Evolutionary conservation across 2,888 invertebrate species (phyloP).

Genomic region (Brachyopa scutellaris): DNA sequence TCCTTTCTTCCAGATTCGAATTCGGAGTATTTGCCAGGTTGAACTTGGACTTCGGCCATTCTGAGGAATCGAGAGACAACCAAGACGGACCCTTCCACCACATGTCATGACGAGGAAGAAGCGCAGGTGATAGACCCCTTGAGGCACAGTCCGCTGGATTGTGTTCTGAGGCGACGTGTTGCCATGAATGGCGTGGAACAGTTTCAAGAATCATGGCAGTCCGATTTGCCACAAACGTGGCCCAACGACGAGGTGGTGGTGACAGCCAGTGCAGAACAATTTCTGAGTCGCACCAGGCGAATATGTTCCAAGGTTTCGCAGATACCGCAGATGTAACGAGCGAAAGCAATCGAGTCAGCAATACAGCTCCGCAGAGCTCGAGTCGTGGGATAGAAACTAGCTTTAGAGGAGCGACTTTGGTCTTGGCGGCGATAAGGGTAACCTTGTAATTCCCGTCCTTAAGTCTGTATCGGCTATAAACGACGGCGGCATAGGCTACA

Average conservation of each 20-base stretch:
- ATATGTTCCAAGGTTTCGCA: no score
- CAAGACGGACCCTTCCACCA: constrained; percentile 52
- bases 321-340: no score
- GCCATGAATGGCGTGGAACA: background rate
- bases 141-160: constrained; percentile 66
- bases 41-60: background rate
- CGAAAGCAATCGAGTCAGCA: no score
- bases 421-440: background rate
- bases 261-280: constrained; percentile 75
- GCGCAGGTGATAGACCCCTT: constrained; percentile 42
- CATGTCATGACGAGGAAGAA: constrained; percentile 31
- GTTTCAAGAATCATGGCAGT: constrained; percentile 54
- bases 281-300: constrained; percentile 6
- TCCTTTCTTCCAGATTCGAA: background rate
- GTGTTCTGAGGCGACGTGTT: no score
- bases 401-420: background rate
- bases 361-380: no score
- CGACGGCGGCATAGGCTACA: background rate
- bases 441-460: background rate
- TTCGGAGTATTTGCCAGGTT: background rate
- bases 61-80: no score
- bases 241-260: constrained; percentile 59
- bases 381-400: background rate
- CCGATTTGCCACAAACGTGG: constrained; percentile 52
- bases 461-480: background rate